These are phyloP conservation scores for Colletes latitarsis DNA, from an alignment of 1,140 invertebrate species.

Conservation along the genomic window DNA sequence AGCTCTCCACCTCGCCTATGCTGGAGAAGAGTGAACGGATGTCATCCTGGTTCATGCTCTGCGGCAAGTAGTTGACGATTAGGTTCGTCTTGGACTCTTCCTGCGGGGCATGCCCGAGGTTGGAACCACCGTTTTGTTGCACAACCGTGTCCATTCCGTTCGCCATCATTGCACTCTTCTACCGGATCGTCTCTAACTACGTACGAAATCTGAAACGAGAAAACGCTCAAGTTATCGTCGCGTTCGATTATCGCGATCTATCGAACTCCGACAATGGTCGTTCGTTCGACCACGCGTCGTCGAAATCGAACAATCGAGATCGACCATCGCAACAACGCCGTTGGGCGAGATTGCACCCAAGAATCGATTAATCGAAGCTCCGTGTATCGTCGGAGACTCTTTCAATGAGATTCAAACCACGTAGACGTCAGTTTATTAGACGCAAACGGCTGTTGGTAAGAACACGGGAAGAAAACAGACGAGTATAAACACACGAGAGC, in stretches of 20 bases:
- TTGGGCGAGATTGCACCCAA: too few species aligned
- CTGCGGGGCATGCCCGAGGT: constrained; percentile 86
- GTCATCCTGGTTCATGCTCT: constrained; percentile 99
- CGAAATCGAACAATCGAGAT: too few species aligned
- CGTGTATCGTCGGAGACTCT: not conserved
- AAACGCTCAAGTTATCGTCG: not conserved
- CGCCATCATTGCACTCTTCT: constrained; percentile 87
- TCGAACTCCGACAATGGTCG: too few species aligned
- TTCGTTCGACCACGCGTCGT: too few species aligned
- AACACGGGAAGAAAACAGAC: constrained; percentile 21
- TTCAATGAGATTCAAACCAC: not conserved
- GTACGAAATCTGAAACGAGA: constrained; percentile 79
- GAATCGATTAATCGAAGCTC: too few species aligned
- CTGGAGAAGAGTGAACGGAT: constrained; percentile 98
- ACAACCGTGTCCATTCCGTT: constrained; percentile 90
- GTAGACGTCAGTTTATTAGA: not conserved
- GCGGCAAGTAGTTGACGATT: constrained; percentile 99
- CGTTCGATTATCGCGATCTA: too few species aligned
- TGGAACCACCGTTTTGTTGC: constrained; percentile 86
- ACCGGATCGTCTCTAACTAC: constrained; percentile 72
- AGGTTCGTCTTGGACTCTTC: constrained; percentile 99
- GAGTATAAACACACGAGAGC: constrained; percentile 45
- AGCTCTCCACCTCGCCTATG: constrained; percentile 99
- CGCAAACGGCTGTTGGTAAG: not conserved
- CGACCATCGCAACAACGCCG: too few species aligned